Evolutionary conservation across 2,797 vertebrate genomes (phyloP).

Genomic region (Malacoraja senta): DNA sequence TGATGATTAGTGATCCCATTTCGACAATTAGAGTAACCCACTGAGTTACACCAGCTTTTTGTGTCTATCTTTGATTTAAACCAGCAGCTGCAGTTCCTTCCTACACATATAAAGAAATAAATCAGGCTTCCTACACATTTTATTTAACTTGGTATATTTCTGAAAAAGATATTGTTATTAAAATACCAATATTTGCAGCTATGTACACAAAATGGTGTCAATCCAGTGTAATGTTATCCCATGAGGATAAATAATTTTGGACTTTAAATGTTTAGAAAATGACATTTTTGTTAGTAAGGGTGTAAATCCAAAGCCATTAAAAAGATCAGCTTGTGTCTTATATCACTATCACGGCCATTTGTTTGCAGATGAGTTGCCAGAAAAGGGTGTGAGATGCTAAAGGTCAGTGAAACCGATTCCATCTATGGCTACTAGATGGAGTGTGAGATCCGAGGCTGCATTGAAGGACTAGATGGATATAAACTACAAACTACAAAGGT

Average conservation of each 20-base stretch:
- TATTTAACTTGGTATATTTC: background rate
- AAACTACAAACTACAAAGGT: background rate
- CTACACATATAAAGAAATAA: background rate
- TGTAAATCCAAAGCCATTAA: background rate
- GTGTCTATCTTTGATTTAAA: too few relatives aligned
- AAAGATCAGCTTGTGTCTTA: background rate
- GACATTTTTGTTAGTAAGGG: background rate
- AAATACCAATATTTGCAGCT: background rate
- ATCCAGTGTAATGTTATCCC: background rate
- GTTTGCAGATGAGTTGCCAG: background rate
- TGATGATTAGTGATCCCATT: too few relatives aligned
- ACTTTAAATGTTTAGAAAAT: background rate
- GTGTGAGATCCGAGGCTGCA: background rate
- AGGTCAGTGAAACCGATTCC: background rate
- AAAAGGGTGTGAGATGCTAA: background rate
- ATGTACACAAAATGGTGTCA: background rate
- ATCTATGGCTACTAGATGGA: background rate
- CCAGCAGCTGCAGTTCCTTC: too few relatives aligned
- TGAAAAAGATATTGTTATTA: slow-evolving; percentile 7
- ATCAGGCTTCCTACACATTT: background rate
- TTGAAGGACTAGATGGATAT: background rate
- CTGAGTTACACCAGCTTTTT: too few relatives aligned
- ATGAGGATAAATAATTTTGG: background rate
- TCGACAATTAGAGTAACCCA: too few relatives aligned
- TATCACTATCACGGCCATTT: background rate